Evolutionary conservation across 2,797 vertebrate genomes (phyloP), one percentile per base, ranked within the genome.

Genomic region (Merluccius polli): DNA sequence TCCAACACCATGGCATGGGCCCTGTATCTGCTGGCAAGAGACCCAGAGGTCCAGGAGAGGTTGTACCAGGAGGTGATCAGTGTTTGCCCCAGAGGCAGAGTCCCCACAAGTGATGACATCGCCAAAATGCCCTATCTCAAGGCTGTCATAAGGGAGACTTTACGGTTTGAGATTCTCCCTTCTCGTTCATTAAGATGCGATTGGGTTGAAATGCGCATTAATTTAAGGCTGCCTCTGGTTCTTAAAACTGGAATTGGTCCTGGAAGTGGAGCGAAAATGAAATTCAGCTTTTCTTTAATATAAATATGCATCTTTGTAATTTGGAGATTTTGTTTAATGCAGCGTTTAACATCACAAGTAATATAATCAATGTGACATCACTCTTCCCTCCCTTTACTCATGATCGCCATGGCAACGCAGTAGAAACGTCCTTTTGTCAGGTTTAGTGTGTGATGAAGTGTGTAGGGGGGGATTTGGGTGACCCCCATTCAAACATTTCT

Each of bases 1-100:
- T 95, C 94, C 76, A 95, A 95, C 89, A 95, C 94, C 0, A 84
- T 94, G 74, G 91, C 92, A 0, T 95, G 94, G 94, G 74, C 78
- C 18, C 76, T 95, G 75, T 95, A 95, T 80, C 84, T 86, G 16
- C 68, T 95, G 87, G 93, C 94, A 0, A 84, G 73, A 72, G 84
- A 93, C 71, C 92, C 92, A 0, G 82, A 87, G 78, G 90, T 91
- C 77, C 94, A 95, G 71, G 87, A 94, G 1, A 83, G 81, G 75
- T 27, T 95, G 0, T 86, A 93, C 75, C 87, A 91, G 75, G 94
- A 95, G 76, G 90, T 95, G 71, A 79, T 75, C 1, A 71, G 83
- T 0, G 77, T 92, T 67, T 94, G 91, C 24, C 93, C 93, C 0
- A 91, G 92, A 32, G 86, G 92, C 77, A 82, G 84, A 72, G 78